Evolutionary conservation across 2,888 invertebrate species (phyloP), one percentile per base, ranked within the genome.

Genomic region (Leistus spinibarbis): DNA sequence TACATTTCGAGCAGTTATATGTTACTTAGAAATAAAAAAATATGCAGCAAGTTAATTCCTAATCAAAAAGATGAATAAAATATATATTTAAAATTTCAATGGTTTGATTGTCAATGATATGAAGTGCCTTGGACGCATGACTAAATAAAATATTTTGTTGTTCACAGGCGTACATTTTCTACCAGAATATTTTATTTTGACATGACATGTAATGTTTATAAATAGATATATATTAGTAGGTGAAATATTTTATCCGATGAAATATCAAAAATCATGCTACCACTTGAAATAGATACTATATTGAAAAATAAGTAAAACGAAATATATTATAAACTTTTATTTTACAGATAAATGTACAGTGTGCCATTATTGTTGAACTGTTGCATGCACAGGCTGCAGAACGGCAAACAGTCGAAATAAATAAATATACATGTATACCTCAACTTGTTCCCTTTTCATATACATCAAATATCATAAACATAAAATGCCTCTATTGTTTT

Each of bases 361-460:
- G 85, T 85, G 85, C 85, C 85, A 85, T 85, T 80, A 79, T 80
- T 80, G 79, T 79, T 80, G 77, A 76, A 80, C 77, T 83, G 82
- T 84, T 84, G 82, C 84, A 80, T 78, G 80, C 83, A 83, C 84
- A 82, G 82, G 81, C 27, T n/a, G 83, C 84, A 83, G 79, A 78
- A 81, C 77, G 83, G 84, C 84, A 80, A 81, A 83, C 83, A 56
- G 67, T 27, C 27, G 66, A 84, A 84, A 84, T 82, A 82, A 84
- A 84, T 84, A 83, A 84, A 83, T 71, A 79, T 81, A 82, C 80
- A 81, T 82, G 77, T 78, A 77, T 73, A 73, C 40, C 40, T 40
- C 40, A 40, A 40, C 7, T 40, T 7, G 40, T 40, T 40, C 13
- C n/a, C n/a, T n/a, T n/a, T n/a, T n/a, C n/a, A n/a, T 40, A 40